Conservation (phyloP, 2,888 invertebrate species). For the Temnothorax rugatulus region DNA sequence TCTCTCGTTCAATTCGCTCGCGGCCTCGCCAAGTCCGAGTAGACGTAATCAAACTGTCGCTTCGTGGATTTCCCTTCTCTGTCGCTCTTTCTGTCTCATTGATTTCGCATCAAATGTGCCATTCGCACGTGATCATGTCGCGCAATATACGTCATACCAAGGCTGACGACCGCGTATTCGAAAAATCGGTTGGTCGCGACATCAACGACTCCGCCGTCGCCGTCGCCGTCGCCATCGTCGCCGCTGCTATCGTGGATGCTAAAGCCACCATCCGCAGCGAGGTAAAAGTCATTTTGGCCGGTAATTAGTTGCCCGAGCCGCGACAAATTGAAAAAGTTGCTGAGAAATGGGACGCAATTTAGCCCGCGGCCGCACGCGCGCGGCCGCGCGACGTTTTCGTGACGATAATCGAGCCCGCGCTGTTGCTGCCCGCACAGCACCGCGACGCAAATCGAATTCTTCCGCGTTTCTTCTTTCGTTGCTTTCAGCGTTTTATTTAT, state of each 20-base stretch:
- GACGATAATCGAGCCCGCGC: constrained; percentile 68
- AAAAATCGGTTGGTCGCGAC: constrained; percentile 34
- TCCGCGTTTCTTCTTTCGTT: constrained; percentile 59
- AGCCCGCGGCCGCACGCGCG: constrained; percentile 71
- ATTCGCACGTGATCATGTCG: constrained; percentile 34
- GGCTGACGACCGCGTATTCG: constrained; percentile 45
- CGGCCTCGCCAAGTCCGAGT: constrained; percentile 26
- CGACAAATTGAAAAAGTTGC: constrained; percentile 85
- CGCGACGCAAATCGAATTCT: constrained; percentile 71
- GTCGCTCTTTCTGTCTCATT: constrained; percentile 15
- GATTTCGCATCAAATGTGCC: constrained; percentile 44
- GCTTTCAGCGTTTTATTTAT: constrained; percentile 48
- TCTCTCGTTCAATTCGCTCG: constrained; percentile 31
- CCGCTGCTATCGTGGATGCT: constrained; percentile 22
- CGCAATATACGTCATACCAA: constrained; percentile 33
- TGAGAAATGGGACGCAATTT: constrained; percentile 84
- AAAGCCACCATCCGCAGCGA: constrained; percentile 45
- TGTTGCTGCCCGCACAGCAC: constrained; percentile 33
- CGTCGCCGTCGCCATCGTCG: constrained; percentile 40
- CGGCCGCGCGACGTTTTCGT: constrained; percentile 64
- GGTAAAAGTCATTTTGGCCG: constrained; percentile 82
- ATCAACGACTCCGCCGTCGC: constrained; percentile 24
- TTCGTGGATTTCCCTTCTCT: constrained; percentile 19
- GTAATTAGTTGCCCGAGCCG: constrained; percentile 84
- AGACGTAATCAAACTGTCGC: constrained; percentile 46